Evolutionary conservation across 2,888 invertebrate species (phyloP).

Genomic region (Branchellion lobata): DNA sequence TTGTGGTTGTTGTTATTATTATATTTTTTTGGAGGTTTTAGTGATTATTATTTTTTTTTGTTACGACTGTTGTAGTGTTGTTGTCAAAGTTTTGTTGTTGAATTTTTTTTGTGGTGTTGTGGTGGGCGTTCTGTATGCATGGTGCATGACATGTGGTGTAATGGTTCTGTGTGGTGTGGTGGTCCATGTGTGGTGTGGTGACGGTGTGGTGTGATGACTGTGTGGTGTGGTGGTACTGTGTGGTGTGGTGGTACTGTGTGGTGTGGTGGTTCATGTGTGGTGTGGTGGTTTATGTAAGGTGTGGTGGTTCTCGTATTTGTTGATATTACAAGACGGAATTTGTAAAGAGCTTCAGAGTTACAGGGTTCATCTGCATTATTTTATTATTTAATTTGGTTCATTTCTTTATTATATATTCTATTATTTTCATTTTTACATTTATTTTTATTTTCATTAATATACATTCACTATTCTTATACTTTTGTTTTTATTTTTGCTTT

Average conservation of each 20-base stretch:
- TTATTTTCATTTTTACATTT: background rate
- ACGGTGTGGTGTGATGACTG: background rate
- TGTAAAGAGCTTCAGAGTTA: background rate
- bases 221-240: background rate
- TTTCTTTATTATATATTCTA: background rate
- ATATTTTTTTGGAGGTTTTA: no score
- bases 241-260: background rate
- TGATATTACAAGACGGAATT: no score
- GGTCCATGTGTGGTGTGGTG: background rate
- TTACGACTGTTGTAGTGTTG: no score
- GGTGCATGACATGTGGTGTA: no score
- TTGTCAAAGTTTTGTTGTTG: no score
- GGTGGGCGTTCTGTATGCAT: background rate
- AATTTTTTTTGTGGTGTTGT: no score
- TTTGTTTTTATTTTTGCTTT: no score
- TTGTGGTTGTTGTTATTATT: no score
- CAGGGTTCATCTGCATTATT: background rate
- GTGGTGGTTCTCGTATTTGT: background rate
- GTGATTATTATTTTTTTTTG: no score
- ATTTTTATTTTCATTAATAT: background rate
- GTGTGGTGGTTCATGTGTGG: background rate
- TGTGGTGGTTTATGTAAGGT: background rate
- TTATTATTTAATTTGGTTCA: background rate
- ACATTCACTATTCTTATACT: no score
- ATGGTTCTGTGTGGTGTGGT: no score